Base-by-base conservation (phyloP, 2,797 vertebrate species). In the Anolis apletophallus region DNA sequence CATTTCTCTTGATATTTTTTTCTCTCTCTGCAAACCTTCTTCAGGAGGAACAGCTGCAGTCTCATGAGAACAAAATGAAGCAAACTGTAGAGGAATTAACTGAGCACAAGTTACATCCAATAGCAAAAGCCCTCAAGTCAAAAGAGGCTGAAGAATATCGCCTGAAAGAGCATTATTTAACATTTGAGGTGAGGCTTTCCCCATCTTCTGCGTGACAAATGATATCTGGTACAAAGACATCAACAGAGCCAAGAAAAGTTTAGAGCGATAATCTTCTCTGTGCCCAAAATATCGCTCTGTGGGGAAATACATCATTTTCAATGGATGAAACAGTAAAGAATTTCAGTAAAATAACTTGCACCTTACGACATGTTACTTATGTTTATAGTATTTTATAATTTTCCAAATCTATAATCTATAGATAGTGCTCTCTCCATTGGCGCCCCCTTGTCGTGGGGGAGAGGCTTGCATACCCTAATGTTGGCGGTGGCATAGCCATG, bases 141-240 rank as follows among this genome's bases (percentile, higher is more conserved):
- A 98, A 98, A 91, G 98, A 98, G 93, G 97, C 97, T 34, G 98
- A 99, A 95, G 98, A 99, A 94, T 97, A 97, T 95, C 97, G 97
- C 86, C 96, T 99, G 91, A 99, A 99, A 97, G 98, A 99, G 95
- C 98, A 99, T 96, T 99, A 99, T 96, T 98, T 99, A 95, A 98
- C 96, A 16, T 99, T 99, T 21, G 98, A 99, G 98, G 98, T 99
- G 93, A 95, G 95, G 83, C 85, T 93, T 84, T 75, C 91, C 91
- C 81, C 84, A 80, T 89, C 76, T 86, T 84, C 90, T 64, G 7
- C 80, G 23, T 76, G 86, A 90, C 87, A 88, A 91, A 92, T 89
- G 78, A 36, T 89, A 34, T 34, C 55, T 23, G 83, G 82, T 40
- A 77, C 86, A 85, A 84, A 34, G 85, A 74, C 10, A 82, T 82